A percentile compares a stretch with the other conserved stretches of the same genome.
These are phyloP conservation scores for Moxostoma hubbsi DNA, from an alignment of 2,797 vertebrate species.

Conservation along the genomic window DNA sequence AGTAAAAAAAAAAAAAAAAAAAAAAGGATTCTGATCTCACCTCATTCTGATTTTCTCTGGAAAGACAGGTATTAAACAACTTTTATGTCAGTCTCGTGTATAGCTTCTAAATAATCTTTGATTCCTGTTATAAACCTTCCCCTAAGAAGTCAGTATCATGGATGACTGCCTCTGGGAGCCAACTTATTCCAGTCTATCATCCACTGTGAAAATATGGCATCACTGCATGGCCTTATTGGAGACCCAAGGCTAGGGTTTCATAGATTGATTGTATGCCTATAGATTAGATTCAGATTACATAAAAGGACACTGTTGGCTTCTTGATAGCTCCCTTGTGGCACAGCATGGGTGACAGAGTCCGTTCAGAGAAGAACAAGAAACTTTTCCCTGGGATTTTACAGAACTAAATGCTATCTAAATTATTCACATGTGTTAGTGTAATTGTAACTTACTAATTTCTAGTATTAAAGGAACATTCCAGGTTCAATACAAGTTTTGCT, in stretches of 20 bases:
- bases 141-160: slow-evolving; percentile 36
- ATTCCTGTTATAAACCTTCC: slow-evolving; percentile 41
- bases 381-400: neutral
- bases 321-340: slow-evolving; percentile 69
- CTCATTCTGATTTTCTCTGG: neutral
- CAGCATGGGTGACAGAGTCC: slow-evolving; percentile 57
- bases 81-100: neutral
- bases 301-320: slow-evolving; percentile 67
- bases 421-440: no score
- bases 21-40: neutral
- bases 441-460: no score
- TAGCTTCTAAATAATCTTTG: slow-evolving; percentile 9
- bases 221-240: slow-evolving; percentile 58
- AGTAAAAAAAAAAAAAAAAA: neutral
- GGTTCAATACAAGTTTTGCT: no score
- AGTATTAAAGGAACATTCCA: no score
- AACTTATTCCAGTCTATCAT: slow-evolving; percentile 49
- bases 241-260: slow-evolving; percentile 66
- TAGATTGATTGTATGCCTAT: slow-evolving; percentile 64
- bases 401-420: neutral
- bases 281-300: slow-evolving; percentile 66
- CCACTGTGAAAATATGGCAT: slow-evolving; percentile 59
- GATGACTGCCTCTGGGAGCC: slow-evolving; percentile 49
- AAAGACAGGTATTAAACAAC: no score
- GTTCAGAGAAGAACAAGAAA: slow-evolving; percentile 5